Percentiles rank a stretch among this genome's conserved stretches.
These are phyloP conservation scores for Diplolepis rosae DNA, from an alignment of 2,888 invertebrate genomes.

Conservation along the genomic window DNA sequence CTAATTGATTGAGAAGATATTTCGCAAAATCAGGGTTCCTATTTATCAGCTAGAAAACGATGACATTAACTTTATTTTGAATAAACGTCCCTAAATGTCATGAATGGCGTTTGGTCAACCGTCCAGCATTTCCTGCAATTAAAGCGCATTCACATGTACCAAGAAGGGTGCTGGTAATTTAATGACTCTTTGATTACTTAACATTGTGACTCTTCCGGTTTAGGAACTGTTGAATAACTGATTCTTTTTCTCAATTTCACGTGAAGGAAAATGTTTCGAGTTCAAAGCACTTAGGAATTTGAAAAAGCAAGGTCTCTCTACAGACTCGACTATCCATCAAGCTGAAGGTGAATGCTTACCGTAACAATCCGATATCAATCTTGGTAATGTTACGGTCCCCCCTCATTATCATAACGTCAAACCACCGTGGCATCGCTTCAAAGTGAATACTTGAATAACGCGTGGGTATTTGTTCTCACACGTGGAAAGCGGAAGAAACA, in stretches of 20 bases:
- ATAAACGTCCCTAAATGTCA: neutral
- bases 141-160: conserved; percentile 54
- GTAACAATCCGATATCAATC: conserved; percentile 61
- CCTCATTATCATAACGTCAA: conserved; percentile 57
- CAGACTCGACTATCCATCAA: conserved; percentile 46
- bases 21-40: neutral
- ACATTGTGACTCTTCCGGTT: conserved; percentile 48
- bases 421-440: conserved; percentile 48
- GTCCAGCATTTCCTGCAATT: conserved; percentile 51
- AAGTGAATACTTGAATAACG: conserved; percentile 49
- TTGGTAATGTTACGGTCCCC: conserved; percentile 53
- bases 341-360: conserved; percentile 43
- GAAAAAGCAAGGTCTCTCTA: conserved; percentile 15
- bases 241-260: neutral
- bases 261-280: conserved; percentile 35
- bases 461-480: conserved; percentile 45
- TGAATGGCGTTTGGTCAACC: conserved; percentile 31
- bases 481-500: neutral
- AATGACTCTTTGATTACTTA: conserved; percentile 56
- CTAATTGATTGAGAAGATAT: neutral
- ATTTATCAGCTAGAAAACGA: neutral
- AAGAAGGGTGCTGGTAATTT: conserved; percentile 54
- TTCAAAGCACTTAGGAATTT: conserved; percentile 26
- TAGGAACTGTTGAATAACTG: conserved; percentile 30
- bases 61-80: neutral